A percentile compares a stretch with the other conserved stretches of the same genome.
Conservation (phyloP, 2,113 vertebrate species). For the Trematomus loennbergii region DNA sequence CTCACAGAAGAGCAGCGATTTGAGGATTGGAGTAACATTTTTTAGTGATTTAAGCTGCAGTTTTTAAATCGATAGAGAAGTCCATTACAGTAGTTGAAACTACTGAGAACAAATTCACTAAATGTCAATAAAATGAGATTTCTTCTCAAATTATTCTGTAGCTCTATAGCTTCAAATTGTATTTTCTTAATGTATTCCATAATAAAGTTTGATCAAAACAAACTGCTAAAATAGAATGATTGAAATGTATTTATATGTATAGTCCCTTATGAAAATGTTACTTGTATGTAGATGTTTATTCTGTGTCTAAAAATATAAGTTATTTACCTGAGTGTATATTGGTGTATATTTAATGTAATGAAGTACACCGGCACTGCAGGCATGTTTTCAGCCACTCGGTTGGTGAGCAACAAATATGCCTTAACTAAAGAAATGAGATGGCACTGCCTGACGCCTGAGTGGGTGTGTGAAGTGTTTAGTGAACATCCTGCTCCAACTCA, state of each 20-base stretch:
- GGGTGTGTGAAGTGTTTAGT: constrained; percentile 52
- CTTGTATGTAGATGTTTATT: background rate
- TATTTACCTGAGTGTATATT: background rate
- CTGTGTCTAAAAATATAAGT: background rate
- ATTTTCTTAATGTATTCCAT: no score
- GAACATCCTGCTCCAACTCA: constrained; percentile 49
- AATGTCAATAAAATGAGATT: no score
- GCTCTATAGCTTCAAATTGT: no score
- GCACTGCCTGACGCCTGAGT: constrained; percentile 53
- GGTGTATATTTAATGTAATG: background rate
- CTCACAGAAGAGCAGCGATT: background rate
- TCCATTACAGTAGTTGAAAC: background rate
- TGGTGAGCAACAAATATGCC: constrained; percentile 33
- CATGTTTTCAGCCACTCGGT: constrained; percentile 12
- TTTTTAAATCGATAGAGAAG: background rate
- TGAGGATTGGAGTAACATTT: background rate
- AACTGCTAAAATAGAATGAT: background rate
- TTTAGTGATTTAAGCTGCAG: background rate
- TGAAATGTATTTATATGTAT: background rate
- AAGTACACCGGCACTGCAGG: background rate
- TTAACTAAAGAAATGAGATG: constrained; percentile 39
- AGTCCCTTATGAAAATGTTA: background rate
- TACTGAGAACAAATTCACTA: background rate
- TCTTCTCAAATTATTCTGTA: no score
- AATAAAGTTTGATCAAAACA: background rate